Base-by-base conservation (phyloP, 2,113 vertebrate species). In the Setophaga kirtlandii region DNA sequence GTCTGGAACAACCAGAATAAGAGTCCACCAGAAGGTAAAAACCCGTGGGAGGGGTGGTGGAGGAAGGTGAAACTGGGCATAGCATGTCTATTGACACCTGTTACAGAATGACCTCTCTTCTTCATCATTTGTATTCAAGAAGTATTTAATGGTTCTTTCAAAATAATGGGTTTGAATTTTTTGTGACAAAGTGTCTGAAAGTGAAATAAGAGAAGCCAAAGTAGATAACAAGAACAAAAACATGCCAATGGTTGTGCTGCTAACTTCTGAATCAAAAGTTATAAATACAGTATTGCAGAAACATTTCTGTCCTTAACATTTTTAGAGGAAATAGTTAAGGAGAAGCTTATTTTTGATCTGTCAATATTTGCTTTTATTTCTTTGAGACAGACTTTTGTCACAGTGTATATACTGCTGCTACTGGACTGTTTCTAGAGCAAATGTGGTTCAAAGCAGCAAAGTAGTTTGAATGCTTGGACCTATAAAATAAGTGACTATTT, bases 1-100 rank as follows among this genome's bases (percentile, higher is more conserved):
- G 99, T 99, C 69, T 99, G 99, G 99, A 99, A 99, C 96, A 99
- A 99, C 96, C 99, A 99, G 98, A 99, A 99, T 94, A 99, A 99
- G 96, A 99, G 98, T 90, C 99, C 99, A 15, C 99, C 99, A 20
- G 99, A 99, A 98, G 99, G 99, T 99, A 97, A 98, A 96, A 58
- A 27, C 6, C 23, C 11, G 2, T 41, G 71, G 15, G 14, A 8
- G 19, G 14, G 53, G 25, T 33, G 35, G 9, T 37, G 49, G 15
- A 65, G 24, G 12, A 60, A 46, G n/a, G 59, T 44, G 46, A 23
- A 71, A 58, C 19, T 28, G 27, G 10, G 46, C 9, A 25, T 41
- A 27, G 21, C 30, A 3, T 67, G 9, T 44, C 53, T 91, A 2
- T 13, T 81, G 59, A 33, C 5, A 31, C 6, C 33, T 78, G 12